Conservation (phyloP, 2,888 invertebrate species). For the Drosophila phalerata region DNA sequence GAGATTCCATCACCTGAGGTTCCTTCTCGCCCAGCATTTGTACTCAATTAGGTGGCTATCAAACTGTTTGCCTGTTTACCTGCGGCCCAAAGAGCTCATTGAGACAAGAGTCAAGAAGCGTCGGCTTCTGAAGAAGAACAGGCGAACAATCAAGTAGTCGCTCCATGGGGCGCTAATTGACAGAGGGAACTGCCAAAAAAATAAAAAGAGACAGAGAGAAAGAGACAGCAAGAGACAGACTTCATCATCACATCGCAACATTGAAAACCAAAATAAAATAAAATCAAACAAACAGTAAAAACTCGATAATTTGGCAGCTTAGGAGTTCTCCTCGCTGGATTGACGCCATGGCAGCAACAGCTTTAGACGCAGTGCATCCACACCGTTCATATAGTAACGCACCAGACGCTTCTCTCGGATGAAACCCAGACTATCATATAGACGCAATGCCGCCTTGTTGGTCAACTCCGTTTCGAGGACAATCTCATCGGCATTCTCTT, state of each 20-base stretch:
- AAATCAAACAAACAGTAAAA: background rate
- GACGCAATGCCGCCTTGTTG: conserved; percentile 96
- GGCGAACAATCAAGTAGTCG: conserved; percentile 67
- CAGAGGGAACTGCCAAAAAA: conserved; percentile 25
- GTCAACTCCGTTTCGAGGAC: conserved; percentile 99
- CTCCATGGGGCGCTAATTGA: conserved; percentile 73
- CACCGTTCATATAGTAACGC: conserved; percentile 99
- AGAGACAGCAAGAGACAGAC: background rate
- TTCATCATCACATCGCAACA: conserved; percentile 6
- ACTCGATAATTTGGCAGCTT: background rate
- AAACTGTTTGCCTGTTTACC: conserved; percentile 42
- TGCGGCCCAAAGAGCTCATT: conserved; percentile 18
- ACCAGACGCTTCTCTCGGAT: conserved; percentile 98
- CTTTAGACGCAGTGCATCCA: conserved; percentile 98
- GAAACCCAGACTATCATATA: conserved; percentile 99
- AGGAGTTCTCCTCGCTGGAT: background rate
- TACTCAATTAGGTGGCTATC: conserved; percentile 69
- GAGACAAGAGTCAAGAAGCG: conserved; percentile 25
- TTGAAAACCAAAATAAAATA: background rate
- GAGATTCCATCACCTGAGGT: conserved; percentile 10
- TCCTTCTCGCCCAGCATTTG: conserved; percentile 43
- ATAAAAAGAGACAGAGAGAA: background rate
- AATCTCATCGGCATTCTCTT: conserved; percentile 97
- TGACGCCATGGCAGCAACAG: conserved; percentile 90
- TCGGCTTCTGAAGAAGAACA: conserved; percentile 25